Evolutionary conservation across 2,113 vertebrate genomes (phyloP).

Genomic region (Saguinus imperator): DNA sequence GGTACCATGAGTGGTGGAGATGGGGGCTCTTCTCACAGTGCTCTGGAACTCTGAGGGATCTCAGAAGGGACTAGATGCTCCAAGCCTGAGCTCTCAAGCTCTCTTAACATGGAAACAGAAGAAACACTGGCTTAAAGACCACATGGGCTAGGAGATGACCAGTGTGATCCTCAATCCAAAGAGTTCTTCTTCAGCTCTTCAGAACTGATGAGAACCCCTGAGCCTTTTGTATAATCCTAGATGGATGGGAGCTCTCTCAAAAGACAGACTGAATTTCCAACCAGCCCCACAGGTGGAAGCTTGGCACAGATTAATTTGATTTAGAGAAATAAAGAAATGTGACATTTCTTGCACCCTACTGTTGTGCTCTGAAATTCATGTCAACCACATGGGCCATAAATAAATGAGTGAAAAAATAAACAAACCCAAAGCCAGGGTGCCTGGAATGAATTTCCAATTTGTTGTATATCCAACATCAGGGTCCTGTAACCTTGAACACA

Average conservation of each 20-base stretch:
- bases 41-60: not conserved
- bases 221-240: not conserved
- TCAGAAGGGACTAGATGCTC: not conserved
- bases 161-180: not conserved
- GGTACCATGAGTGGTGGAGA: fast-evolving
- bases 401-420: constrained; percentile 60
- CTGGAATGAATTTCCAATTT: constrained; percentile 47
- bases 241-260: not conserved
- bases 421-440: constrained; percentile 5
- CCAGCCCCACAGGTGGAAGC: constrained; percentile 41
- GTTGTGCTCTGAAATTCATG: constrained; percentile 50
- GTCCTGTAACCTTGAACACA: not conserved
- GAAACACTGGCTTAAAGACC: not conserved
- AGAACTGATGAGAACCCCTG: not conserved
- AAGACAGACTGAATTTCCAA: constrained; percentile 48
- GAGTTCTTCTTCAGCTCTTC: not conserved
- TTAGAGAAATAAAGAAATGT: constrained; percentile 62
- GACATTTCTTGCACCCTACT: constrained; percentile 30
- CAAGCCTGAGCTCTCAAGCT: not conserved
- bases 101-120: not conserved
- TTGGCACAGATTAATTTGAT: constrained; percentile 48
- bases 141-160: not conserved
- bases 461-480: constrained; percentile 1
- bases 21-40: not conserved
- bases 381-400: constrained; percentile 43